Evolutionary conservation across 2,797 vertebrate genomes (phyloP).

Genomic region (Cossypha heuglini): DNA sequence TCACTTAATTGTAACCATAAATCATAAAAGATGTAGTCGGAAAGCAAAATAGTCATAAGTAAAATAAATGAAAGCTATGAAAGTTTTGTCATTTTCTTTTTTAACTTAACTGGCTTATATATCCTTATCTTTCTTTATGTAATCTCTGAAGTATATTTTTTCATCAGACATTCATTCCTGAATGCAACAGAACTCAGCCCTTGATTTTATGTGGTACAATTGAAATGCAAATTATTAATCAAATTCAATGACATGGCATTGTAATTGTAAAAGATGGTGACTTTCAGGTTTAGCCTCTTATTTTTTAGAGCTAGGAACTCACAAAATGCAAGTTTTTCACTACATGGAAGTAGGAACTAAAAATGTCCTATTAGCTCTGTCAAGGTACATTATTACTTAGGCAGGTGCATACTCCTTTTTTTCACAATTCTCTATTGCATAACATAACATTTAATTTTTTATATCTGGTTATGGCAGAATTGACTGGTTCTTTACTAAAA

Average conservation of each 20-base stretch:
- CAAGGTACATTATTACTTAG: background rate
- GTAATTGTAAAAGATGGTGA: background rate
- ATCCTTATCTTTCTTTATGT: background rate
- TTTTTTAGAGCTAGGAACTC: background rate
- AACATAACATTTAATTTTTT: background rate
- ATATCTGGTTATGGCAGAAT: background rate
- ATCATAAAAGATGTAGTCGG: accelerated
- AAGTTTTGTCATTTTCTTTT: background rate
- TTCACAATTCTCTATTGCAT: background rate
- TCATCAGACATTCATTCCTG: background rate
- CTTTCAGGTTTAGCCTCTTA: background rate
- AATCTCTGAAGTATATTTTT: background rate
- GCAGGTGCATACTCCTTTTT: background rate
- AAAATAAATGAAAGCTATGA: background rate
- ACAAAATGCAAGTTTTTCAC: background rate
- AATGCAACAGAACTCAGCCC: background rate
- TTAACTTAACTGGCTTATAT: background rate
- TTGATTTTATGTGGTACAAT: background rate
- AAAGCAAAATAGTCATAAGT: background rate
- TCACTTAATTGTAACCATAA: background rate
- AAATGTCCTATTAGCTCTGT: background rate
- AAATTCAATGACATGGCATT: background rate
- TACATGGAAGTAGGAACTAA: background rate
- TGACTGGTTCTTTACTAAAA: background rate
- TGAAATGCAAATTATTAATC: background rate